These are phyloP conservation scores for Danaus chrysippus DNA, from an alignment of 2,888 invertebrate genomes.

Conservation along the genomic window DNA sequence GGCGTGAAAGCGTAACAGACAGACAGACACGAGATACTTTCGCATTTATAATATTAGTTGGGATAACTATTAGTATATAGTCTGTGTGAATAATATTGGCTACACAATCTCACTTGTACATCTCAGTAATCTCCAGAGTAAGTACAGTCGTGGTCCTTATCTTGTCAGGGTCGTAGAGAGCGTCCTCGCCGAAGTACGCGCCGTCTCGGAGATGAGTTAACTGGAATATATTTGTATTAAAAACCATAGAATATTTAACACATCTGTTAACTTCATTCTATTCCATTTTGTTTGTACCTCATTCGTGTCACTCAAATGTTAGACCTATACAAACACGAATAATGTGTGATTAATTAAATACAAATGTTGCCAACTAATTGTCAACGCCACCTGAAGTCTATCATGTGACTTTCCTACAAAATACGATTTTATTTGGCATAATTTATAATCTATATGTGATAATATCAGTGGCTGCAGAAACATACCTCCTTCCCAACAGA, in stretches of 20 bases:
- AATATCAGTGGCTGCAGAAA: background rate
- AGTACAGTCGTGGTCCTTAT: conserved; percentile 73
- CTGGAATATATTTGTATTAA: conserved; percentile 32
- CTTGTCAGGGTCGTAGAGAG: conserved; percentile 69
- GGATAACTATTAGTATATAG: too few relatives aligned
- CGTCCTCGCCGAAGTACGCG: conserved; percentile 80
- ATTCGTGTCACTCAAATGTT: too few relatives aligned
- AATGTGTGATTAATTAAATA: too few relatives aligned
- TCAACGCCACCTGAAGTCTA: too few relatives aligned
- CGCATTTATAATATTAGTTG: too few relatives aligned
- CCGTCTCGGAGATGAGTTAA: conserved; percentile 76
- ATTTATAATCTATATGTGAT: background rate
- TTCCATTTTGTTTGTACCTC: background rate
- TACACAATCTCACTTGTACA: conserved; percentile 58
- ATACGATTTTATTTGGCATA: too few relatives aligned
- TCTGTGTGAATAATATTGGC: background rate
- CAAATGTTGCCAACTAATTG: too few relatives aligned
- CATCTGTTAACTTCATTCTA: background rate
- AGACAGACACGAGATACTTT: too few relatives aligned
- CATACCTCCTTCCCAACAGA: conserved; percentile 74
- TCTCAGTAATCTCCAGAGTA: conserved; percentile 80
- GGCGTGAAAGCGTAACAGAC: too few relatives aligned
- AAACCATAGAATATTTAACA: background rate
- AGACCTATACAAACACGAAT: too few relatives aligned
- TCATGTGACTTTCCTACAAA: too few relatives aligned